Conservation (phyloP, 2,888 invertebrate genomes). For the Perizoma flavofasciatum region DNA sequence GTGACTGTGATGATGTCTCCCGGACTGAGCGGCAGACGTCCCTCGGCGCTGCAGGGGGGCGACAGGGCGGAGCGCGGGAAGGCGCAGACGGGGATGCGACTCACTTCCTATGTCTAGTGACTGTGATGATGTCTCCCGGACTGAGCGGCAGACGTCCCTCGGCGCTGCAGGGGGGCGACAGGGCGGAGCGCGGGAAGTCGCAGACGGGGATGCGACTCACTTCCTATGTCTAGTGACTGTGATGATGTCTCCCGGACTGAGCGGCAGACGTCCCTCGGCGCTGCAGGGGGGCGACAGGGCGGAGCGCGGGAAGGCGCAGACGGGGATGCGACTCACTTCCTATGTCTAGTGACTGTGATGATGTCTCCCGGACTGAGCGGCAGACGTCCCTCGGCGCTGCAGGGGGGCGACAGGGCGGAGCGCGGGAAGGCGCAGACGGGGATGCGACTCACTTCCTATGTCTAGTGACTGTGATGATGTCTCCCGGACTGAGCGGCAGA, state of each 20-base stretch:
- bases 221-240: slow-evolving; percentile 94
- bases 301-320: slow-evolving; percentile 55
- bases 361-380: slow-evolving; percentile 87
- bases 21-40: slow-evolving; percentile 87
- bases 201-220: slow-evolving; percentile 88
- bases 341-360: slow-evolving; percentile 93
- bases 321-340: no score
- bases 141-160: slow-evolving; percentile 91
- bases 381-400: slow-evolving; percentile 93
- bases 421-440: slow-evolving; percentile 77
- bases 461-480: slow-evolving; percentile 91
- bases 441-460: no score
- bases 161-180: slow-evolving; percentile 90
- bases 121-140: slow-evolving; percentile 88
- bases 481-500: slow-evolving; percentile 87
- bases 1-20: slow-evolving; percentile 92
- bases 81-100: slow-evolving; percentile 85
- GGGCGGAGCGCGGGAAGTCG: slow-evolving; percentile 54
- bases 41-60: slow-evolving; percentile 94
- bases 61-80: slow-evolving; percentile 56
- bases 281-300: slow-evolving; percentile 88
- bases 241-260: slow-evolving; percentile 88
- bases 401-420: slow-evolving; percentile 85
- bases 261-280: slow-evolving; percentile 92
- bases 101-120: slow-evolving; percentile 96